Conservation (phyloP, 1,140 invertebrate species). For the Diachasma alloeum region DNA sequence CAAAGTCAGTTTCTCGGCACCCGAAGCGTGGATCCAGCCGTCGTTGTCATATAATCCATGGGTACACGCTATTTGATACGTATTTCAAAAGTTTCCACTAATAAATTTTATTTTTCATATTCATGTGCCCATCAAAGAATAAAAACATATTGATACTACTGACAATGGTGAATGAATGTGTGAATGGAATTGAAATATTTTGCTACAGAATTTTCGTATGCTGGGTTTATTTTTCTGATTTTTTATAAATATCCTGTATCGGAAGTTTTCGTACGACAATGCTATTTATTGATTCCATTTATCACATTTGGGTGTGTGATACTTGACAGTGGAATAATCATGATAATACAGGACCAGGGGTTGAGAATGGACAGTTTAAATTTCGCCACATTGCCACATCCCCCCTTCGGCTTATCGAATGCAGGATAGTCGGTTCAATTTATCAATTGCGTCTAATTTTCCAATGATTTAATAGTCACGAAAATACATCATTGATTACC, state of each 20-base stretch:
- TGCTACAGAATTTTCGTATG: not conserved
- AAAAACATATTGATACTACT: not conserved
- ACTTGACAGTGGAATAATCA: not conserved
- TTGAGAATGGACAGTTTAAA: not conserved
- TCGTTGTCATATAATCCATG: not conserved
- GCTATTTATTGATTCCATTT: not conserved
- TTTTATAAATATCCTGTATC: not conserved
- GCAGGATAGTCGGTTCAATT: not conserved
- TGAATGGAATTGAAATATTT: not conserved
- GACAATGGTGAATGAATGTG: not conserved
- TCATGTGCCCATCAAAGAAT: not conserved
- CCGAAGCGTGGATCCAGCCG: conserved; percentile 2
- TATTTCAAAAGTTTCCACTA: not conserved
- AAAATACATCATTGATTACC: not conserved
- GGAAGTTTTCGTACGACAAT: not conserved
- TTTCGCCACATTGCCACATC: not conserved
- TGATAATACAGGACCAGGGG: not conserved
- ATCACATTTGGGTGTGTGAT: not conserved
- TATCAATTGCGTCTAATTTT: not conserved
- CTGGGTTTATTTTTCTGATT: not conserved
- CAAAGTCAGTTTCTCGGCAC: not conserved
- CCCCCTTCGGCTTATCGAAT: not conserved
- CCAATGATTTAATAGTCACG: not conserved
- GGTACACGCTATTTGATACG: conserved; percentile 1
- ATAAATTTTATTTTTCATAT: not conserved